These are phyloP conservation scores for Calameuta idolon DNA, from an alignment of 2,888 invertebrate genomes.

Conservation along the genomic window DNA sequence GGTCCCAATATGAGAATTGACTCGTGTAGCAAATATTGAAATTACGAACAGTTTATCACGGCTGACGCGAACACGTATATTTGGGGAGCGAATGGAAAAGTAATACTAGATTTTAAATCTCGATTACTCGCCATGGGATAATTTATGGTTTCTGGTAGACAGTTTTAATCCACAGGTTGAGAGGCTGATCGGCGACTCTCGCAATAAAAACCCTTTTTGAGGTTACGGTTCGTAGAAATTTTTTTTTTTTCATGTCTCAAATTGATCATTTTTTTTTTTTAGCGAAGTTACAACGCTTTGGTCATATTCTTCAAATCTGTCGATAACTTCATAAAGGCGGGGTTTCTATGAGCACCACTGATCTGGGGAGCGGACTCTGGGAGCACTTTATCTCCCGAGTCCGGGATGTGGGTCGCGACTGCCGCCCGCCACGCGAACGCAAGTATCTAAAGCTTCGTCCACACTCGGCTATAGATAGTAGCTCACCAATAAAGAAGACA, in stretches of 20 bases:
- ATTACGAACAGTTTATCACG: neutral
- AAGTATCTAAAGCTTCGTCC: constrained; percentile 51
- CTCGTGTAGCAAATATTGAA: neutral
- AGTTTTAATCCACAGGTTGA: neutral
- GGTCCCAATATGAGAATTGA: constrained; percentile 22
- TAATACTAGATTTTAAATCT: neutral
- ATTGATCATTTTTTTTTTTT: neutral
- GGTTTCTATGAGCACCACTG: constrained; percentile 63
- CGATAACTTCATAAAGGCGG: constrained; percentile 47
- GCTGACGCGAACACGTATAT: neutral
- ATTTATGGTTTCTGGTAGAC: neutral
- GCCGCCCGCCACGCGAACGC: constrained; percentile 61
- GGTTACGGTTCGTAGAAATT: neutral
- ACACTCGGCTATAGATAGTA: constrained; percentile 39
- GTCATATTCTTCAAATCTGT: neutral
- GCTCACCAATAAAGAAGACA: neutral
- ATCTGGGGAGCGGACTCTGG: constrained; percentile 53
- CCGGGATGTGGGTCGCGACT: constrained; percentile 64
- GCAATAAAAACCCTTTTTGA: neutral
- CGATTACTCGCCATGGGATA: neutral
- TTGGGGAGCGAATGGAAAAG: neutral
- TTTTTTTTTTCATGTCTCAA: neutral
- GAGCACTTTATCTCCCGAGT: constrained; percentile 60
- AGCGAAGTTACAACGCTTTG: neutral
- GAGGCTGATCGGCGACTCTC: neutral